Evolutionary conservation across 2,888 invertebrate genomes (phyloP), one percentile per base, ranked within the genome.

Genomic region (Pharmacophagus antenor): DNA sequence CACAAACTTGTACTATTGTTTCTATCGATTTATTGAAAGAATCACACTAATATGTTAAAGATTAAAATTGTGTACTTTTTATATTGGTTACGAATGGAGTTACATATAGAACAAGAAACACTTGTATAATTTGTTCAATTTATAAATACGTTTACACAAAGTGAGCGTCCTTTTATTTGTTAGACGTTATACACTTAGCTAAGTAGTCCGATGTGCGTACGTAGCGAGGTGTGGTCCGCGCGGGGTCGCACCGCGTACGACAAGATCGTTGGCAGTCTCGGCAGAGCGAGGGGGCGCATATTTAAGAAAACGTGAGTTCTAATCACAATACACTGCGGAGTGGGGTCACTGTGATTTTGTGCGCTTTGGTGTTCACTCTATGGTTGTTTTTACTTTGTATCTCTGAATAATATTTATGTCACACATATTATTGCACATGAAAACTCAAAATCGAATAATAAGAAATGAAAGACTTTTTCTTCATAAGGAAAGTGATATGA

Each of bases 231-330:
- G 76, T 73, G 71, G 69, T 70, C 71, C 60, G 71, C 74, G 61
- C 76, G 76, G 71, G 77, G 86, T 63, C 80, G 79, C 37, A 72
- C 78, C 63, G 84, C 84, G 56, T 88, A 84, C 81, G 77, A 71
- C 78, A 76, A 75, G 63, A 69, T 89, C 63, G 75, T 88, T 65
- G 85, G 88, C 65, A 85, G 82, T 73, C 70, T 89, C 65, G 84
- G 82, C 60, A 70, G 88, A 70, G 88, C 87, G 70, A 82, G 87
- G 72, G 88, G 89, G 65, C 79, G 73, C 71, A 88, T 89, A 78
- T 82, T 88, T 71, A 89, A 89, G 71, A 82, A 84, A 80, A 85
- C 80, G 88, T 89, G 88, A 89, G 89, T 89, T 20, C 73, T 76
- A 21, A 65, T 31, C 51, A 51, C n/a, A 22, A 23, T 51, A 51